phyloP scores from a whole-genome alignment of 2,113 vertebrate genomes.

The Anolis sagrei region DNA sequence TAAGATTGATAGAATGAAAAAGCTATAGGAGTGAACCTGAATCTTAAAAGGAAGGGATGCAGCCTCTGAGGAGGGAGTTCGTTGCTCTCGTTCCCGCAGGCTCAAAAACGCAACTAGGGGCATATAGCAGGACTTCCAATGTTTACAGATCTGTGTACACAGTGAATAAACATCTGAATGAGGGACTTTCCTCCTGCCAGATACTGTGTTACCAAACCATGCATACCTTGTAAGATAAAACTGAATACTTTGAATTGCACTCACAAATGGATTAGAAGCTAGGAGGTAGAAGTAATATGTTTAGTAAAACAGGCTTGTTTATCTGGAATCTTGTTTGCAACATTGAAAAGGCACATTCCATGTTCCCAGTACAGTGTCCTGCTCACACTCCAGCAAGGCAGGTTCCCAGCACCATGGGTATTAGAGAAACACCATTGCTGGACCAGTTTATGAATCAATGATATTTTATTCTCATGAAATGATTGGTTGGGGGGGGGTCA shows the following conservation, averaged over 20 bases:
- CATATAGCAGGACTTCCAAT: too few relatives aligned
- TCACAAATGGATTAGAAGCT: neutral
- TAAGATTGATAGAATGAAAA: neutral
- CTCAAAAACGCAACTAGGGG: neutral
- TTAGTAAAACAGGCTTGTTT: neutral
- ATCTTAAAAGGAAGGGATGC: neutral
- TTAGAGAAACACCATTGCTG: neutral
- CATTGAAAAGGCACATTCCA: too few relatives aligned
- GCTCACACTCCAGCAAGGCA: too few relatives aligned
- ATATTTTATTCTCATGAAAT: too few relatives aligned
- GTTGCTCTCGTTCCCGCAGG: neutral
- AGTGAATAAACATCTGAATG: neutral
- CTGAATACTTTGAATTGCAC: neutral
- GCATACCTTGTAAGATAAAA: neutral
- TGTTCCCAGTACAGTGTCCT: too few relatives aligned
- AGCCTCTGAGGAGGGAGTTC: neutral
- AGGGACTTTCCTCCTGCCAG: neutral
- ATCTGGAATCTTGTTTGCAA: too few relatives aligned
- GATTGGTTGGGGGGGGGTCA: too few relatives aligned
- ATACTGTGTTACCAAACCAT: neutral
- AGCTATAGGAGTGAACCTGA: neutral
- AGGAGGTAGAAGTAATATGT: neutral
- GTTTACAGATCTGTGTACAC: too few relatives aligned
- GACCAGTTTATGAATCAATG: neutral
- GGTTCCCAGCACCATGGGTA: neutral